These are phyloP conservation scores for Metaphire vulgaris DNA, from an alignment of 1,140 invertebrate genomes.

Conservation along the genomic window DNA sequence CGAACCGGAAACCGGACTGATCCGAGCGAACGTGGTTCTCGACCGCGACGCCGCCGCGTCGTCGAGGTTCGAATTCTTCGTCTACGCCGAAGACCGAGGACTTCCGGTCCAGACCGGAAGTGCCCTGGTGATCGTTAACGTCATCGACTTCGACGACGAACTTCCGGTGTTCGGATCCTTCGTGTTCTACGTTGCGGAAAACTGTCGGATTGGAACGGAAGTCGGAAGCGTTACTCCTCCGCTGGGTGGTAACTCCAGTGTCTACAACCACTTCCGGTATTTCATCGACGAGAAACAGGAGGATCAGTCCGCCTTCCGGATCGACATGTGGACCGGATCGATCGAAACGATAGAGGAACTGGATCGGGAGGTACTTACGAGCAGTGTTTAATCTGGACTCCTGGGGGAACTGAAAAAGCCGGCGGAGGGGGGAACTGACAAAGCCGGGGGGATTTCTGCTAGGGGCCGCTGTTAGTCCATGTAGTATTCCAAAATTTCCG, in stretches of 20 bases:
- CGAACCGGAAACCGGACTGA: constrained; percentile 8
- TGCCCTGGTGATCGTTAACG: constrained; percentile 33
- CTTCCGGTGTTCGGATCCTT: constrained; percentile 66
- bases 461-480: too few species aligned
- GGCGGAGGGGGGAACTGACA: too few species aligned
- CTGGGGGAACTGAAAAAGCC: too few species aligned
- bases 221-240: constrained; percentile 73
- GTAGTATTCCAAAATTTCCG: too few species aligned
- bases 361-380: constrained; percentile 7
- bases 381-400: too few species aligned
- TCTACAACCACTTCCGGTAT: constrained; percentile 10
- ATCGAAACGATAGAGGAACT: constrained; percentile 12
- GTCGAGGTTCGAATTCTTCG: constrained; percentile 58
- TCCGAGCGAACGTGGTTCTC: constrained; percentile 47
- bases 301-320: background rate
- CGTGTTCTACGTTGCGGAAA: constrained; percentile 46
- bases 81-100: constrained; percentile 41
- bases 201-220: constrained; percentile 59
- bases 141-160: constrained; percentile 39
- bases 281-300: background rate
- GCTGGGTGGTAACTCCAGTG: constrained; percentile 68
- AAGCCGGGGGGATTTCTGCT: too few species aligned
- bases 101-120: constrained; percentile 30
- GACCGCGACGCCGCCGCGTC: constrained; percentile 78
- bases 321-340: constrained; percentile 6